Base-by-base conservation (phyloP, 2,113 vertebrate species). In the Psittacula cyanocephala region DNA sequence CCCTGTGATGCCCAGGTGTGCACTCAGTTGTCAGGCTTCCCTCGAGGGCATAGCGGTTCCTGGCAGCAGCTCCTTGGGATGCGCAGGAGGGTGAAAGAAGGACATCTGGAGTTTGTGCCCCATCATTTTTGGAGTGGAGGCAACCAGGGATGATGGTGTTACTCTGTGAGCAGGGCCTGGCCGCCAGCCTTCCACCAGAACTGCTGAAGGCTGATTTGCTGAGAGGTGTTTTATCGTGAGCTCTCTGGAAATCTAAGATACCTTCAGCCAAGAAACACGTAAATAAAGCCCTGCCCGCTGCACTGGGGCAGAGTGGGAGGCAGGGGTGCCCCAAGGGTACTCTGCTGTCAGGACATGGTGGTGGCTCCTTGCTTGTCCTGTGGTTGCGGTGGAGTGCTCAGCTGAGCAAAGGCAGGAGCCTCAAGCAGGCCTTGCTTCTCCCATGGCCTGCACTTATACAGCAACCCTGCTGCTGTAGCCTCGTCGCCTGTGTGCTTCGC, bases 1-100 rank as follows among this genome's bases (percentile, higher is more conserved):
- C 31, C 41, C 12, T 1, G 6, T 0, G 0, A 10, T 60, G 49
- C 33, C 60, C 0, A 1, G 2, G 2, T 25, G 15, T 39, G 27
- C 7, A 6, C 79, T 46, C 23, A 20, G 50, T 50, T 89, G 85
- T 24, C 5, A 6, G 20, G 16, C 4, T 71, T 70, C 62, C 19
- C 43, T 49, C 2, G 4, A 6, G 65, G 52, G 3, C 18, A 9
- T 31, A 13, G 27, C 4, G 3, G 37, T 46, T 83, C 46, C n/a
- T 6, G 35, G 9, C 13, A 35, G 11, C 1, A 1, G 15, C 68
- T 81, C 17, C n/a, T 35, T 4, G 5, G 53, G 74, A 31, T 53
- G n/a, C 10, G 17, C 13, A 27, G 50, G 12, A 4, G 1, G 24
- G 13, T 1, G 2, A 5, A 24, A 7, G 8, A 41, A 20, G 7